A percentile compares a stretch with the other conserved stretches of the same genome.
Conservation (phyloP, 2,113 vertebrate genomes). For the Labeo rohita region DNA sequence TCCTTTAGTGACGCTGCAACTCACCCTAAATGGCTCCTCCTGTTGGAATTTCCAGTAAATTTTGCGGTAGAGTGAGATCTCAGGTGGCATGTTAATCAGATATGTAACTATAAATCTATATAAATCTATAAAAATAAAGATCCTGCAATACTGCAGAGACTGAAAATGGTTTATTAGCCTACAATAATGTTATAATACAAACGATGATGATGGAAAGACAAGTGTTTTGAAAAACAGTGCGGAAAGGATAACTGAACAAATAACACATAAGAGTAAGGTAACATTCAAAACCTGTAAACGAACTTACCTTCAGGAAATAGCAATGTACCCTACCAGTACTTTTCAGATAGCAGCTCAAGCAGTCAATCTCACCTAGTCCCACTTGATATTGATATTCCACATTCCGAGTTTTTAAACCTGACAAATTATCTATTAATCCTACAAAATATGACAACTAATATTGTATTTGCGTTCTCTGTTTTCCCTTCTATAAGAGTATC, state of each 20-base stretch:
- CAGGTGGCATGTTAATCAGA: background rate
- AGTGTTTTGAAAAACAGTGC: background rate
- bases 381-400: background rate
- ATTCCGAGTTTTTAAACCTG: background rate
- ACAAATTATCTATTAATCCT: background rate
- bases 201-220: background rate
- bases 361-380: background rate
- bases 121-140: background rate
- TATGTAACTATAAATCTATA: background rate
- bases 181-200: background rate
- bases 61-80: background rate
- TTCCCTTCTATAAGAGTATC: background rate
- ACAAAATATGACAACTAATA: background rate
- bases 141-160: background rate
- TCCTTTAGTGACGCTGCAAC: background rate
- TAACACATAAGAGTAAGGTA: background rate
- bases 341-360: background rate
- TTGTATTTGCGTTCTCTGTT: background rate
- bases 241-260: background rate
- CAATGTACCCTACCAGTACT: background rate
- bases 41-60: conserved; percentile 13
- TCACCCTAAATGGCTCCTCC: background rate
- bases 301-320: background rate
- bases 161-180: background rate
- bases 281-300: background rate